Evolutionary conservation across 2,113 vertebrate species (phyloP), one percentile per base, ranked within the genome.

Genomic region (Euleptes europaea): DNA sequence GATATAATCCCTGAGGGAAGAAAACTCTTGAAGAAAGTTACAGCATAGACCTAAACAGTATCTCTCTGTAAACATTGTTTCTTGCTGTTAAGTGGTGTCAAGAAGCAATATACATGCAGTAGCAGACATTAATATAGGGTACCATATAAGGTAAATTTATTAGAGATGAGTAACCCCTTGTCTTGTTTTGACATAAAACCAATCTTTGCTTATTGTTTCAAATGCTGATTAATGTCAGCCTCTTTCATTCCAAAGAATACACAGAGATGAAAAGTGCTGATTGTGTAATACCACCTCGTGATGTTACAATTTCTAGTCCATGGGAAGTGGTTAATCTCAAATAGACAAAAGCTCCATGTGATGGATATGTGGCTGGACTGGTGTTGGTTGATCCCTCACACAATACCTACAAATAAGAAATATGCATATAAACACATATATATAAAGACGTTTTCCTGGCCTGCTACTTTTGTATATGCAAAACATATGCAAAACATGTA

Each of bases 271-370:
- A 88, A 90, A 75, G n/a, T 60, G 19, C 80, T 83, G 76, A 42
- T 78, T 40, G 57, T 57, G 90, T 90, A 87, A 72, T 89, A 87
- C 84, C 78, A 88, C 42, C 88, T 86, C 92, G 84, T 83, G 51
- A 83, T 7, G 13, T 78, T 80, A 47, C 44, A 35, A 7, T 82
- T 91, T 77, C 57, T 81, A 87, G 28, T 60, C 77, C 81, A 6
- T 57, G 49, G 82, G 66, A 38, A 65, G 79, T 88, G 42, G 15
- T 65, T 54, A 15, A 40, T 14, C n/a, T 31, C 3, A 23, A 21
- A 47, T 2, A 3, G 33, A 38, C 17, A 72, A 40, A 31, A 54
- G n/a, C 38, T 31, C 15, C 49, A 42, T 57, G 17, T 57, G 51
- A 40, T 60, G 80, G 35, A 42, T 71, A 49, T 23, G 44, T 60